A percentile compares a stretch with the other conserved stretches of the same genome.
Evolutionary conservation across 2,888 invertebrate species (phyloP).

Genomic region (Drosophila vallismaia): DNA sequence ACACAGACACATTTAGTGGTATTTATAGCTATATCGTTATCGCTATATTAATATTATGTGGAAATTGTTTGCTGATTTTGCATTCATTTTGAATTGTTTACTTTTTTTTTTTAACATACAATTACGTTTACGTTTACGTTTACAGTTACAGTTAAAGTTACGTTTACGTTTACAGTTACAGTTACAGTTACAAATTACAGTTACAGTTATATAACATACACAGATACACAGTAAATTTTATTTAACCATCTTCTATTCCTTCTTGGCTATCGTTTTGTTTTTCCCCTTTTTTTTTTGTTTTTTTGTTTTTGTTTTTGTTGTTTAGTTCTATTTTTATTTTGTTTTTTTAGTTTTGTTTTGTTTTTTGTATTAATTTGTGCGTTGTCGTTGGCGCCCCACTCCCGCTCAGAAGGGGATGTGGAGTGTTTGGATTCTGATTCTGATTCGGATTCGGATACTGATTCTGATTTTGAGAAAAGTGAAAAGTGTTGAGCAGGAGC

Average conservation of each 20-base stretch:
- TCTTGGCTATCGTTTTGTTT: constrained; percentile 9
- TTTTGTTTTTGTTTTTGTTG: background rate
- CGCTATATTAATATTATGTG: constrained; percentile 15
- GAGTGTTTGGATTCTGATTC: too few relatives aligned
- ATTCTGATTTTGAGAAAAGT: too few relatives aligned
- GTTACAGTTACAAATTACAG: constrained; percentile 20
- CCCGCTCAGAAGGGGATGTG: background rate
- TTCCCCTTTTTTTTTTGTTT: background rate
- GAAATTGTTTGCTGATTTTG: constrained; percentile 32
- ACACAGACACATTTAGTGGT: constrained; percentile 41
- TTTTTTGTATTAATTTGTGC: constrained; percentile 20
- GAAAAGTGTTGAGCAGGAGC: background rate
- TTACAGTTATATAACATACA: constrained; percentile 40
- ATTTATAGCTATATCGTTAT: constrained; percentile 39
- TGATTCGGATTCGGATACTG: too few relatives aligned
- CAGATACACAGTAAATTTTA: constrained; percentile 48
- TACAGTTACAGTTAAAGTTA: constrained; percentile 23
- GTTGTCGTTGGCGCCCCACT: constrained; percentile 42
- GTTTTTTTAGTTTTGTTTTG: background rate
- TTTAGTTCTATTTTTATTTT: background rate
- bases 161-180: constrained; percentile 18
- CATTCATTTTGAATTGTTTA: constrained; percentile 13
- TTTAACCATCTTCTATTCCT: constrained; percentile 32
- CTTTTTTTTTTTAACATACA: constrained; percentile 31
- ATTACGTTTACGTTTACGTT: constrained; percentile 32